Base-by-base conservation (phyloP, 2,797 vertebrate genomes). In the Spondyliosoma cantharus region DNA sequence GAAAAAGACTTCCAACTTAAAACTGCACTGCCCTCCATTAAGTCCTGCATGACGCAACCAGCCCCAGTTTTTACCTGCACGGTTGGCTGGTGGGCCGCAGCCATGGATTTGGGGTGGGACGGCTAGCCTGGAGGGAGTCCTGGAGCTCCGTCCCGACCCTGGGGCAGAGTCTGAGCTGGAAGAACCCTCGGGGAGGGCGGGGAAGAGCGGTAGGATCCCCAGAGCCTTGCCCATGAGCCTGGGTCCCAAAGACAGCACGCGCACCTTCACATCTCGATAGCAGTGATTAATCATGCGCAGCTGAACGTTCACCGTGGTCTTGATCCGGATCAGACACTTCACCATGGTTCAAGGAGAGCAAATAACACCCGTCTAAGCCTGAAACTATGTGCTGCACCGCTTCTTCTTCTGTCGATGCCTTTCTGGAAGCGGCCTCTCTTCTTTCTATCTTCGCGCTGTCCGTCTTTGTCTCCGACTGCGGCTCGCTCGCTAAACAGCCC, bases 261-360 rank as follows among this genome's bases (percentile, higher is more conserved):
- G 96, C 1, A 99, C 96, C 52, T 91, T 93, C 78, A 98, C 95
- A 45, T 93, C 95, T n/a, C 97, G 95, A 85, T 94, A 97, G 90
- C 97, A 98, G 81, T 98, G 97, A 89, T 99, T 99, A 87, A 97
- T 94, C 93, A 99, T 92, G 69, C 95, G 95, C 85, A 99, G 90
- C 88, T 96, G 96, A 77, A 99, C 96, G 1, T 92, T 96, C 83
- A 99, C 96, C 91, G 95, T 95, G 74, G 97, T 99, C 80, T 88
- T 95, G 70, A 98, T 99, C 90, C 89, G 93, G 48, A 99, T 93
- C 85, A 98, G 94, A 91, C 96, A 98, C 94, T 97, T 98, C 88
- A 96, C 97, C 97, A 99, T 98, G 77, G 81, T 75, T 89, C 43
- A 50, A 25, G 29, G 17, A 17, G 14, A 60, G 25, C 3, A 59